These are phyloP conservation scores for Fistularia tabacaria DNA, from an alignment of 2,797 vertebrate species.

Conservation along the genomic window DNA sequence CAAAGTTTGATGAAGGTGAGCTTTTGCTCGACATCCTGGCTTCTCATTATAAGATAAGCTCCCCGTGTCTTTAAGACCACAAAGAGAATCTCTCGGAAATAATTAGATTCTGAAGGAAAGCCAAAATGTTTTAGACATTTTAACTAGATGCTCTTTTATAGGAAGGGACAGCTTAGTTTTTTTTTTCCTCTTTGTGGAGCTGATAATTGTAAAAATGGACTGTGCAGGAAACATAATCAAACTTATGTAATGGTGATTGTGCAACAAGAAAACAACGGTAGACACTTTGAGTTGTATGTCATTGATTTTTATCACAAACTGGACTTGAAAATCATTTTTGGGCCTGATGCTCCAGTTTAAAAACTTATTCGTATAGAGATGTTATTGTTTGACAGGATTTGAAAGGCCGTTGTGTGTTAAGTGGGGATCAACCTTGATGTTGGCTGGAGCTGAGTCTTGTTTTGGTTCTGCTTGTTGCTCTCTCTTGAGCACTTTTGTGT, in stretches of 20 bases:
- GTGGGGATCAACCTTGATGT: slow-evolving; percentile 20
- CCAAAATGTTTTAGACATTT: slow-evolving; percentile 41
- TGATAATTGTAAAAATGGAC: not conserved
- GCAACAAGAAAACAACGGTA: slow-evolving; percentile 15
- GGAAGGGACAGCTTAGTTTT: not conserved
- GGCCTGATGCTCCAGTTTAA: not conserved
- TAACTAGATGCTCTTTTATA: slow-evolving; percentile 28
- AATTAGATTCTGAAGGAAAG: slow-evolving; percentile 41
- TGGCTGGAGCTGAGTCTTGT: slow-evolving; percentile 29
- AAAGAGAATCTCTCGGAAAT: slow-evolving; percentile 31
- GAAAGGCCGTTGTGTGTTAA: slow-evolving; percentile 31
- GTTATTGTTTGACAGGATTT: not conserved
- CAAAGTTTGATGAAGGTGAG: slow-evolving; percentile 39
- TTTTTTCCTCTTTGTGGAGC: slow-evolving; percentile 1
- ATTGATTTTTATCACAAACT: slow-evolving; percentile 23
- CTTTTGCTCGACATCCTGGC: slow-evolving; percentile 32
- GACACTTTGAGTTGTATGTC: not conserved
- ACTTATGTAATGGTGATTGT: slow-evolving; percentile 12
- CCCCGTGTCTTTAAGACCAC: slow-evolving; percentile 10
- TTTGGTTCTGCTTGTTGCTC: slow-evolving; percentile 41
- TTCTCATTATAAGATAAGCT: slow-evolving; percentile 47
- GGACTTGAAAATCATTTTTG: slow-evolving; percentile 2
- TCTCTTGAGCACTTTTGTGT: slow-evolving; percentile 29
- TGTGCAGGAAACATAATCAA: not conserved
- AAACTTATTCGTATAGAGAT: not conserved